Conservation (phyloP, 2,888 invertebrate species). For the Chymomyza fuscimana region DNA sequence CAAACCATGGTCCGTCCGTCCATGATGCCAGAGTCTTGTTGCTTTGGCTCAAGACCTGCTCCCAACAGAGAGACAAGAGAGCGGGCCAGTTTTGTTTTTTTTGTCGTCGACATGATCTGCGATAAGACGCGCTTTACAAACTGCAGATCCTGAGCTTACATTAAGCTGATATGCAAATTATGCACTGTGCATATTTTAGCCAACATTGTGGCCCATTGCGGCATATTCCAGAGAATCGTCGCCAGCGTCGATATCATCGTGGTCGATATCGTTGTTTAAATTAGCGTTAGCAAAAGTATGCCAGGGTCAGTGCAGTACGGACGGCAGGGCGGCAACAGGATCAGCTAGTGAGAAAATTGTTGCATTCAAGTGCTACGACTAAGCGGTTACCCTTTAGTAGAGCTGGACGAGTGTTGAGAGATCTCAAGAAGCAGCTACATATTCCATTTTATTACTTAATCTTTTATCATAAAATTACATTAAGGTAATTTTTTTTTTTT, state of each 20-base stretch:
- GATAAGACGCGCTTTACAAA: conserved; percentile 64
- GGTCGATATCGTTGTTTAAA: conserved; percentile 58
- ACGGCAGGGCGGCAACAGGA: neutral
- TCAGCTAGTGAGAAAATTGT: neutral
- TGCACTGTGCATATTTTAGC: conserved; percentile 39
- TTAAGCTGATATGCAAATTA: conserved; percentile 73
- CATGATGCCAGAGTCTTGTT: neutral
- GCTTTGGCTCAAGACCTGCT: neutral
- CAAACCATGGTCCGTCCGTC: conserved; percentile 19
- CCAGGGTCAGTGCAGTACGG: conserved; percentile 50
- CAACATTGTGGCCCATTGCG: neutral
- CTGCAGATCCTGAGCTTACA: conserved; percentile 63
- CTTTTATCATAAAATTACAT: no score
- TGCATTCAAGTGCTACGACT: neutral
- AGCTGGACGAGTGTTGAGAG: no score
- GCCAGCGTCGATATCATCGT: conserved; percentile 42
- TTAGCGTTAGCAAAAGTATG: conserved; percentile 71
- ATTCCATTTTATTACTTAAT: no score
- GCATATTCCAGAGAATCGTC: conserved; percentile 49
- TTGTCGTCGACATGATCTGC: conserved; percentile 65
- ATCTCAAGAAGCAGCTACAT: no score
- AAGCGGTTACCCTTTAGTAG: neutral
- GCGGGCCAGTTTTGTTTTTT: conserved; percentile 49
- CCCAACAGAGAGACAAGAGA: neutral
- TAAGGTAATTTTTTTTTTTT: no score